Evolutionary conservation across 2,888 invertebrate species (phyloP).

Genomic region (Clivina fossor): DNA sequence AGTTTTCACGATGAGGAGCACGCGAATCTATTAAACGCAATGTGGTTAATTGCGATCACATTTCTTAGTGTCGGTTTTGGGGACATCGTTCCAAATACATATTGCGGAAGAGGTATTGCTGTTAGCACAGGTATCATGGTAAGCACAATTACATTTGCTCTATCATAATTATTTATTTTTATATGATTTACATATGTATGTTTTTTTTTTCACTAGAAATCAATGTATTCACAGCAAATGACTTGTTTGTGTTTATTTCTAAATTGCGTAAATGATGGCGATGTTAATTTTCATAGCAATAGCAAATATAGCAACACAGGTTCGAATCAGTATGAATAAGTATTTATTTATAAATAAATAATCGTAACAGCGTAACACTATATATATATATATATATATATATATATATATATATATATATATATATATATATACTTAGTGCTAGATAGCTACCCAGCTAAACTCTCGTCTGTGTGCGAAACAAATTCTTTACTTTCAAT

Average conservation of each 20-base stretch:
- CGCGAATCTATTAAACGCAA: constrained; percentile 97
- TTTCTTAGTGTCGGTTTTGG: constrained; percentile 99
- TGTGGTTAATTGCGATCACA: constrained; percentile 99
- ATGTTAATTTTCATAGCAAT: no score
- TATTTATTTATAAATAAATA: no score
- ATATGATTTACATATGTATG: background rate
- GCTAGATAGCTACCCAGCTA: no score
- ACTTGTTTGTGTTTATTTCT: no score
- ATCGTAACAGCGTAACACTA: no score
- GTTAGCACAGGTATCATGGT: constrained; percentile 99
- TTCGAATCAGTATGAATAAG: no score
- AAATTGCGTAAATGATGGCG: no score
- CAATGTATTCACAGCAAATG: background rate
- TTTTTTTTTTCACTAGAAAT: background rate
- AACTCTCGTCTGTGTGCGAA: no score
- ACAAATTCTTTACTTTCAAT: no score
- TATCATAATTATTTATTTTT: background rate
- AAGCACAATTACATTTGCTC: constrained; percentile 64
- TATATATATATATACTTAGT: no score
- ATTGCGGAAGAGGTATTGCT: constrained; percentile 99
- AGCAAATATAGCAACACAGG: no score
- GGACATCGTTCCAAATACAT: constrained; percentile 99
- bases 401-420: constrained; percentile 47
- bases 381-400: constrained; percentile 51
- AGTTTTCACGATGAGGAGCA: constrained; percentile 99